A percentile compares a stretch with the other conserved stretches of the same genome.
Conservation (phyloP, 2,888 invertebrate genomes). For the Timema cristinae region DNA sequence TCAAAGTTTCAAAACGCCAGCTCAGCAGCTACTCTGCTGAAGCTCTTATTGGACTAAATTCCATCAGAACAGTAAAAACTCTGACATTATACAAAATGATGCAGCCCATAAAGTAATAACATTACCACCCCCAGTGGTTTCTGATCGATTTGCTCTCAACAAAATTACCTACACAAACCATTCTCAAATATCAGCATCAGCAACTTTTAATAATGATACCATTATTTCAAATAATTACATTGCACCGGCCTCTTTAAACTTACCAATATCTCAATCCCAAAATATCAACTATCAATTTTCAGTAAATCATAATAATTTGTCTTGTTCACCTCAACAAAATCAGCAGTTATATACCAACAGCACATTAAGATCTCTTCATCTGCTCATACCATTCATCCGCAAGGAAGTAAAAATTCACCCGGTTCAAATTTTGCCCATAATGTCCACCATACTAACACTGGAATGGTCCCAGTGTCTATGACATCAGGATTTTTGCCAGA, state of each 20-base stretch:
- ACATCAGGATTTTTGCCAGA: slow-evolving; percentile 20
- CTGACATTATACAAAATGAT: not conserved
- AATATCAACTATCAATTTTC: not conserved
- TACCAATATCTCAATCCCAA: slow-evolving; percentile 7
- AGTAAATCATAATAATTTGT: slow-evolving; percentile 16
- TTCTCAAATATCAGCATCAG: slow-evolving; percentile 7
- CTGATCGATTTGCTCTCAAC: slow-evolving; percentile 25
- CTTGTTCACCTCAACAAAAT: slow-evolving; percentile 15
- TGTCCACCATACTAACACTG: not conserved
- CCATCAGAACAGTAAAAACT: not conserved
- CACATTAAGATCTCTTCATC: slow-evolving; percentile 5
- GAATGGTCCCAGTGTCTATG: slow-evolving; percentile 9
- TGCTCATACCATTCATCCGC: not conserved
- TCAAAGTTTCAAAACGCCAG: slow-evolving; percentile 24
- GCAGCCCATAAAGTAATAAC: slow-evolving; percentile 22
- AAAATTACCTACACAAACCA: slow-evolving; percentile 18
- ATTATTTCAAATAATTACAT: slow-evolving; percentile 20
- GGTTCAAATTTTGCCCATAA: slow-evolving; percentile 7
- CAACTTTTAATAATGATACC: slow-evolving; percentile 18
- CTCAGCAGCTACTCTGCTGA: slow-evolving; percentile 46
- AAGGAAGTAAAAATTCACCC: not conserved
- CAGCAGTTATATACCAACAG: slow-evolving; percentile 18
- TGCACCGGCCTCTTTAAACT: slow-evolving; percentile 13
- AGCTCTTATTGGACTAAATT: slow-evolving; percentile 42
- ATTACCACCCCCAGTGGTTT: slow-evolving; percentile 29